phyloP scores from a whole-genome alignment of 1,140 invertebrate species.

The Coelopa frigida region DNA sequence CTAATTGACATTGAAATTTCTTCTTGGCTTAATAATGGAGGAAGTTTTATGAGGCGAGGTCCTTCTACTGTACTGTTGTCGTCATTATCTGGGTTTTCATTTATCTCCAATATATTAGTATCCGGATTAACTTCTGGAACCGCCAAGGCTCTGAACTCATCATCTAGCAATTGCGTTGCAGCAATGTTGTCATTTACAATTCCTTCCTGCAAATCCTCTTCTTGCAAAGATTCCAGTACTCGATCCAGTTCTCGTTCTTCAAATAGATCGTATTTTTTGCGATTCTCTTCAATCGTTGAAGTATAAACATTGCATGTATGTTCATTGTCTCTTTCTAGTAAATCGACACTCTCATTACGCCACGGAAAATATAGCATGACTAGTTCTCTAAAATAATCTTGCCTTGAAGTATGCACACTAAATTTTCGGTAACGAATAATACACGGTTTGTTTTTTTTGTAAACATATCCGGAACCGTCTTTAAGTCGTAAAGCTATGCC shows the following conservation, averaged over 20 bases:
- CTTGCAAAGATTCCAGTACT: not conserved
- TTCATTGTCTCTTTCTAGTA: conserved; percentile 1
- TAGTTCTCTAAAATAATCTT: too few relatives aligned
- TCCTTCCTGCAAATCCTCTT: not conserved
- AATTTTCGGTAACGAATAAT: conserved; percentile 4
- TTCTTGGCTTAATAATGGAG: too few relatives aligned
- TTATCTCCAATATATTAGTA: too few relatives aligned
- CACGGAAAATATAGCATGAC: not conserved
- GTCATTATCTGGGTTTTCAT: too few relatives aligned
- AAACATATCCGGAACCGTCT: conserved; percentile 4
- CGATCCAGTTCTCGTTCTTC: not conserved
- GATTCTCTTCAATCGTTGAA: not conserved
- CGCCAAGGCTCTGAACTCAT: too few relatives aligned
- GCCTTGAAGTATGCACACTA: not conserved
- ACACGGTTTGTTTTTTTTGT: not conserved
- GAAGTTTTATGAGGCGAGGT: too few relatives aligned
- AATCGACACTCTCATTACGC: not conserved
- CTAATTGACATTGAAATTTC: too few relatives aligned
- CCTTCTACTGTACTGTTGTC: too few relatives aligned
- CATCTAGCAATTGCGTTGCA: not conserved
- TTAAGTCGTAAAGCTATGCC: not conserved
- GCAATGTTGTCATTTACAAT: not conserved
- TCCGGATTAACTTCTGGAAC: too few relatives aligned
- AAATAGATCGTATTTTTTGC: not conserved
- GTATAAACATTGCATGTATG: not conserved